These are phyloP conservation scores for Dipodomys ordii DNA, from an alignment of 2,113 vertebrate species.

Conservation along the genomic window DNA sequence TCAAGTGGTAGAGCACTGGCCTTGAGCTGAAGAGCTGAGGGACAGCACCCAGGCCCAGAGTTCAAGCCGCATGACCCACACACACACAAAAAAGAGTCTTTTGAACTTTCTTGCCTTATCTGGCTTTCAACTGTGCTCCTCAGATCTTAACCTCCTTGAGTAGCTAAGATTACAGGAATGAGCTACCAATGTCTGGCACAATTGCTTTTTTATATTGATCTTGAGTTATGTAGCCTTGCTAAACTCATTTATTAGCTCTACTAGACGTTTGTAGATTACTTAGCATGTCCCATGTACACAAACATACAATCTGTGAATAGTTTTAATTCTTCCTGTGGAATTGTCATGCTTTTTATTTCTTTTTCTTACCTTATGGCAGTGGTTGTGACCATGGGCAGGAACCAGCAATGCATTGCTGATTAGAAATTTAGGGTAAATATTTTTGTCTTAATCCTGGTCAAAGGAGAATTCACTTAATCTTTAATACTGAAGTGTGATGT, in stretches of 20 bases:
- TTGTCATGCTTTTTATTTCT: conserved; percentile 56
- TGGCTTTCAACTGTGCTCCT: too few species aligned
- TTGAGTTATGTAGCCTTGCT: conserved; percentile 21
- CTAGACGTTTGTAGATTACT: conserved; percentile 22
- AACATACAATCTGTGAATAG: conserved; percentile 38
- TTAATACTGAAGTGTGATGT: conserved; percentile 20
- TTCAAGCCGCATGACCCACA: too few species aligned
- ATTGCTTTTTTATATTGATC: conserved; percentile 35
- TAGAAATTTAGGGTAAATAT: neutral
- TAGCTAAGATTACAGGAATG: too few species aligned
- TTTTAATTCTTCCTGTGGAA: conserved; percentile 58
- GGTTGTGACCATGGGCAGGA: neutral
- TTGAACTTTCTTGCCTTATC: too few species aligned
- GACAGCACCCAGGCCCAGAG: too few species aligned
- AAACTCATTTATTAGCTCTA: conserved; percentile 13
- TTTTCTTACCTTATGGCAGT: conserved; percentile 43
- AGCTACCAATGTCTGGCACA: too few species aligned
- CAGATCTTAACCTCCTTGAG: too few species aligned
- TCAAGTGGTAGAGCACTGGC: too few species aligned
- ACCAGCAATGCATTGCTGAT: conserved; percentile 24
- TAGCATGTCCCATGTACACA: conserved; percentile 27
- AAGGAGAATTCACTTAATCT: conserved; percentile 36
- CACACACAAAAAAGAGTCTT: too few species aligned
- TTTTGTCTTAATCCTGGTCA: conserved; percentile 8
- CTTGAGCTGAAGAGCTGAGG: too few species aligned